Evolutionary conservation across 2,888 invertebrate genomes (phyloP).

Genomic region (Nemoura dubitans): DNA sequence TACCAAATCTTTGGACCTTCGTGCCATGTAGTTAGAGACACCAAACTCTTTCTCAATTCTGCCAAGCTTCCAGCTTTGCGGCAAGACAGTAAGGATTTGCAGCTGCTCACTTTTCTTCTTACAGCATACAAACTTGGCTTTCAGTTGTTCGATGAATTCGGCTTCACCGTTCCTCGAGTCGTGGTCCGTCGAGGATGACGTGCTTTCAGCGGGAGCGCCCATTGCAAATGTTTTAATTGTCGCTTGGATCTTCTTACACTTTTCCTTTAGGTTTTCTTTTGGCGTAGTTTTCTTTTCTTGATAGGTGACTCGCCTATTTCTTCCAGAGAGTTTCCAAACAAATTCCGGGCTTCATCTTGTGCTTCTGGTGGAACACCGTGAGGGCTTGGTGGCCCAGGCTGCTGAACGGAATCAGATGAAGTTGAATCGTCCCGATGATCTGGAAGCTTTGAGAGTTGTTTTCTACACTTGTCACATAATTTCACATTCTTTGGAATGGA

Average conservation of each 20-base stretch:
- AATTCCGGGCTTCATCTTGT: neutral
- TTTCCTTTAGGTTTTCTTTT: neutral
- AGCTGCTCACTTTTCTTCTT: neutral
- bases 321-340: neutral
- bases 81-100: constrained; percentile 8
- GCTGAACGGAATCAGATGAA: neutral
- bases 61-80: neutral
- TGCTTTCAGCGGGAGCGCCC: neutral
- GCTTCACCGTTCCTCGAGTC: neutral
- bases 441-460: neutral
- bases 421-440: neutral
- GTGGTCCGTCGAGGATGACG: neutral
- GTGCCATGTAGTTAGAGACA: constrained; percentile 3
- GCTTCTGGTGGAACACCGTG: neutral
- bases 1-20: neutral
- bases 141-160: neutral
- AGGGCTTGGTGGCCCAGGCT: neutral
- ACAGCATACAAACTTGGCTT: neutral
- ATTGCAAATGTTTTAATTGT: neutral
- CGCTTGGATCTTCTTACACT: neutral
- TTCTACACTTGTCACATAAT: neutral
- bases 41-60: neutral
- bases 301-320: neutral
- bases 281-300: neutral
- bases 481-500: neutral